A percentile compares a stretch with the other conserved stretches of the same genome.
Evolutionary conservation across 2,113 vertebrate genomes (phyloP).

Genomic region (Hipposideros armiger): DNA sequence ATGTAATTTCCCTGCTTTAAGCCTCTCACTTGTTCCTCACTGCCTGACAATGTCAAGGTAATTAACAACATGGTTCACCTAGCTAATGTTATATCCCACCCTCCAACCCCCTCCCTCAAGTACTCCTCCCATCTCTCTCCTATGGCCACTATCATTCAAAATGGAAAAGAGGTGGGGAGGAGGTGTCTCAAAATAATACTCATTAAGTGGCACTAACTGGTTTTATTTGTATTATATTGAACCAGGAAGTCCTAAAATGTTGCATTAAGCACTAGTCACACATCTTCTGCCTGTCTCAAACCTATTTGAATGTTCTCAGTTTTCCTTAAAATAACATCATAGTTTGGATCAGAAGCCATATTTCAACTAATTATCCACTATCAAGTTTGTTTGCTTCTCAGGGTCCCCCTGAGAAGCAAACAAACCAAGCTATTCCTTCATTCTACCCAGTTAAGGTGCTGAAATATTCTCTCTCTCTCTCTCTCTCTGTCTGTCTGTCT

Average conservation of each 20-base stretch:
- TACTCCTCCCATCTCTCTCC: not conserved
- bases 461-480: too few species aligned
- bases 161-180: not conserved
- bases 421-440: not conserved
- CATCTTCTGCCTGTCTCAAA: constrained; percentile 10
- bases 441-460: too few species aligned
- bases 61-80: not conserved
- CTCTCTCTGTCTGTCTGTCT: too few species aligned
- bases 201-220: not conserved
- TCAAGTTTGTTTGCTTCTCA: constrained; percentile 9
- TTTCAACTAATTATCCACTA: constrained; percentile 34
- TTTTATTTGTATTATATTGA: not conserved
- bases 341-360: not conserved
- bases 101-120: not conserved
- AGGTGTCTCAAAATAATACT: not conserved
- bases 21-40: not conserved
- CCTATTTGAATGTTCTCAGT: not conserved
- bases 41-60: not conserved
- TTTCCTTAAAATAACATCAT: constrained; percentile 40
- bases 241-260: constrained; percentile 5
- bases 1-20: not conserved
- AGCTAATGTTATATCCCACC: not conserved
- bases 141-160: not conserved
- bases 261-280: not conserved
- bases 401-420: constrained; percentile 25